phyloP scores from a whole-genome alignment of 2,797 vertebrate species.

The Clarias platycephalus region DNA sequence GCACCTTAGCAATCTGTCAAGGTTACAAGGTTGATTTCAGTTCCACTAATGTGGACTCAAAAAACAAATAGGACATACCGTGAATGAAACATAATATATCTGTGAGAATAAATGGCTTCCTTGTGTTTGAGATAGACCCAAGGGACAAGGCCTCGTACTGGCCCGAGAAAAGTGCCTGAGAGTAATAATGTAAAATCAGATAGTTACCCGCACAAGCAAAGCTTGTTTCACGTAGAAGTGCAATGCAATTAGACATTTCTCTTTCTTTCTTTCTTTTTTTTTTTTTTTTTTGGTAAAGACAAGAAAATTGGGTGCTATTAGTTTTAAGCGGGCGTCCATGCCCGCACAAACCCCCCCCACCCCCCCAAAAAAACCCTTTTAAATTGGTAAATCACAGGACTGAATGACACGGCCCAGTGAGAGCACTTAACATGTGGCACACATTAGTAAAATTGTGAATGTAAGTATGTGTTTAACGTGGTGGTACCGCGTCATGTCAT shows the following conservation, averaged over 20 bases:
- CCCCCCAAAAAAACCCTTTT: not conserved
- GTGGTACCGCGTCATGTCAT: constrained; percentile 57
- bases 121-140: constrained; percentile 60
- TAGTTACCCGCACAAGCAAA: constrained; percentile 55
- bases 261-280: constrained; percentile 32
- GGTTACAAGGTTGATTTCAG: constrained; percentile 53
- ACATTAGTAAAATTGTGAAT: constrained; percentile 75
- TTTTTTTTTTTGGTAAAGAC: constrained; percentile 61
- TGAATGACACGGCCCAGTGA: constrained; percentile 71
- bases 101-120: constrained; percentile 65
- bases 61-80: constrained; percentile 36
- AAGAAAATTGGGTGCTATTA: constrained; percentile 78
- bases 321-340: constrained; percentile 68
- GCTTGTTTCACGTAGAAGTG: constrained; percentile 63
- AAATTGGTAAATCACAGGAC: constrained; percentile 64
- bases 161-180: constrained; percentile 51
- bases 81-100: constrained; percentile 14
- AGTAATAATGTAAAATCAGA: constrained; percentile 65
- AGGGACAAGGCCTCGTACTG: constrained; percentile 43
- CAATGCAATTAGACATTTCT: constrained; percentile 65
- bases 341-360: constrained; percentile 36
- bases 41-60: constrained; percentile 60
- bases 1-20: constrained; percentile 48
- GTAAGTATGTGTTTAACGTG: constrained; percentile 74
- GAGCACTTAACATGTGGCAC: constrained; percentile 75